Conservation (phyloP, 2,888 invertebrate species). For the Parelbella ahira region DNA sequence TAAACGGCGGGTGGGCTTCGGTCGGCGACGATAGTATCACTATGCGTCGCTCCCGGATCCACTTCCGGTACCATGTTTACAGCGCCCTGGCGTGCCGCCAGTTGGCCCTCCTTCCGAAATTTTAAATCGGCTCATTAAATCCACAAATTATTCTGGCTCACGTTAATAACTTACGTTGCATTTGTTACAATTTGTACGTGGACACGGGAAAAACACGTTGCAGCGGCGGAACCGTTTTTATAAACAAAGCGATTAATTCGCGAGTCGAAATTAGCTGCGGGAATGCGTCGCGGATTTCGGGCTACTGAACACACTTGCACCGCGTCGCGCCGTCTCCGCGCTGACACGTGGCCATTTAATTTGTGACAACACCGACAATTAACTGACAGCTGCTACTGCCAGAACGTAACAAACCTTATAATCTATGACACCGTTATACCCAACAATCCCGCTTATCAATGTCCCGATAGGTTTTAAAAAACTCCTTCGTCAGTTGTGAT, state of each 20-base stretch:
- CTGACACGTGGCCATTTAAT: too few relatives aligned
- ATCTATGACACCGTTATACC: too few relatives aligned
- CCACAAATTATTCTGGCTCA: constrained; percentile 51
- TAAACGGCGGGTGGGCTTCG: neutral
- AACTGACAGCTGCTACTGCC: too few relatives aligned
- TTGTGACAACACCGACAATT: too few relatives aligned
- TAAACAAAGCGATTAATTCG: constrained; percentile 43
- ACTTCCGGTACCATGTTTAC: constrained; percentile 58
- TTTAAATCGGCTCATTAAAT: constrained; percentile 47
- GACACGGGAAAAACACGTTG: constrained; percentile 44
- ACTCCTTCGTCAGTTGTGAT: too few relatives aligned
- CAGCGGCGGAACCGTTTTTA: constrained; percentile 35
- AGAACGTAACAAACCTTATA: too few relatives aligned
- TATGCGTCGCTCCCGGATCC: constrained; percentile 34
- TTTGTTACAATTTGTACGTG: constrained; percentile 43
- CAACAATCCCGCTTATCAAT: too few relatives aligned
- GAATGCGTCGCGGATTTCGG: constrained; percentile 19
- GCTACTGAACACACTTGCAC: neutral
- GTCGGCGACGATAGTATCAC: neutral
- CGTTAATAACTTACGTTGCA: constrained; percentile 44
- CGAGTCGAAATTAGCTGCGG: constrained; percentile 31
- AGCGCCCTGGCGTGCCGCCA: constrained; percentile 58
- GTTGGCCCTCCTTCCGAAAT: constrained; percentile 55
- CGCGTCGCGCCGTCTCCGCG: neutral
- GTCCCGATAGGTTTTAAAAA: too few relatives aligned